phyloP scores from a whole-genome alignment of 2,113 vertebrate species.

The Tyto alba region DNA sequence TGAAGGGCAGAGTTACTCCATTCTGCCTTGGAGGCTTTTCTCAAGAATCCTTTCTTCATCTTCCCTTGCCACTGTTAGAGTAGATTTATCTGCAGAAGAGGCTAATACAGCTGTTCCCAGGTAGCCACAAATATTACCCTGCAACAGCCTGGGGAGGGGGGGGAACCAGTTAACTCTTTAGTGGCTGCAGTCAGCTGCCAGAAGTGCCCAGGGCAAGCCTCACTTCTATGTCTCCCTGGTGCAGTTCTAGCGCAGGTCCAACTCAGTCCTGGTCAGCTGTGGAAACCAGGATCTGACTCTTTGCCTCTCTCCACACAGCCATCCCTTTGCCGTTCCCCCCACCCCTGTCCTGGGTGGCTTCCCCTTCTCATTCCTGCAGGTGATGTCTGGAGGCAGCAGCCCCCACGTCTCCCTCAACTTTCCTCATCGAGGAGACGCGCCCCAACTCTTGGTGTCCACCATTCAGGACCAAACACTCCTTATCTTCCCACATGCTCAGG shows the following conservation, averaged over 20 bases:
- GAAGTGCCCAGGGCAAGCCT: neutral
- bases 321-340: neutral
- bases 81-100: neutral
- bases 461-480: neutral
- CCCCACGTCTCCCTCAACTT: rapidly evolving
- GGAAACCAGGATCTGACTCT: neutral
- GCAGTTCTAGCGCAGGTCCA: neutral
- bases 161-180: neutral
- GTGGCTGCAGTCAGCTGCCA: neutral
- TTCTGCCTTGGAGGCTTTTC: neutral
- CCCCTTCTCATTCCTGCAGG: neutral
- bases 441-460: neutral
- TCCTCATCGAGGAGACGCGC: neutral
- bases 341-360: neutral
- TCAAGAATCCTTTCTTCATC: neutral
- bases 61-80: neutral
- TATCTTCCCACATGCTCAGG: neutral
- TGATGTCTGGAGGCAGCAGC: neutral
- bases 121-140: neutral
- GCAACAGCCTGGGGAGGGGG: rapidly evolving
- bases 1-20: neutral
- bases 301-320: neutral
- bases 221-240: neutral
- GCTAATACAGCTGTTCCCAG: neutral
- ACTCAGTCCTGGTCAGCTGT: too few species aligned